Evolutionary conservation across 2,113 vertebrate genomes (phyloP).

Genomic region (Chaetorhynchus papuensis): DNA sequence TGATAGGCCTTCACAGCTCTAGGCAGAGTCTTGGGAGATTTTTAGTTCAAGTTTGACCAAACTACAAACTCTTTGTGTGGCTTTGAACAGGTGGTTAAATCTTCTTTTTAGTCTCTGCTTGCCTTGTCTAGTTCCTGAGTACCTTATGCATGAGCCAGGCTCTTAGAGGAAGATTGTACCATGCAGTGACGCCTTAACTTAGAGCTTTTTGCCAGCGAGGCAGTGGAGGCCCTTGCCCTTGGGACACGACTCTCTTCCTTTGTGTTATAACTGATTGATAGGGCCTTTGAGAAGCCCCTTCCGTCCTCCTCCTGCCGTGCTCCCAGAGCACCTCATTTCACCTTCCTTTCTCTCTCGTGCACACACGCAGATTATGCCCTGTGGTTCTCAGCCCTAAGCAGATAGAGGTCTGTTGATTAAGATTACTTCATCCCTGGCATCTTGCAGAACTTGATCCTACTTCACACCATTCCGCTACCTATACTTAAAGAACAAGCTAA

Average conservation of each 20-base stretch:
- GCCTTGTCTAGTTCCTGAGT: background rate
- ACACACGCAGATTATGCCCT: background rate
- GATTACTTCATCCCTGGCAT: background rate
- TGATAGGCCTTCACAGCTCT: background rate
- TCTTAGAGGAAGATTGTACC: background rate
- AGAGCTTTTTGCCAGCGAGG: background rate
- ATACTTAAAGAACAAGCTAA: background rate
- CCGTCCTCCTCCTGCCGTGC: background rate
- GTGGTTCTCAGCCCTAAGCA: background rate
- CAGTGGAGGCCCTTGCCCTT: background rate
- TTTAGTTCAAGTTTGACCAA: background rate
- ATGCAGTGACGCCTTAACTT: accelerated
- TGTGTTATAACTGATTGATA: background rate
- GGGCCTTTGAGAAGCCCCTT: background rate
- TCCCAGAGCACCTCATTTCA: background rate
- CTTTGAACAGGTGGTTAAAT: background rate
- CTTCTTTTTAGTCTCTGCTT: background rate
- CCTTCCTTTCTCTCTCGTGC: background rate
- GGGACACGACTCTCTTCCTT: background rate
- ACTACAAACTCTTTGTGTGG: background rate
- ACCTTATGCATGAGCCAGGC: background rate
- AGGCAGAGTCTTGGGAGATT: background rate
- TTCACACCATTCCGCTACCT: background rate
- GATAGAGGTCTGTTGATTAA: background rate
- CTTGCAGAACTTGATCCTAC: background rate